Evolutionary conservation across 2,888 invertebrate genomes (phyloP).

Genomic region (Callosobruchus maculatus): DNA sequence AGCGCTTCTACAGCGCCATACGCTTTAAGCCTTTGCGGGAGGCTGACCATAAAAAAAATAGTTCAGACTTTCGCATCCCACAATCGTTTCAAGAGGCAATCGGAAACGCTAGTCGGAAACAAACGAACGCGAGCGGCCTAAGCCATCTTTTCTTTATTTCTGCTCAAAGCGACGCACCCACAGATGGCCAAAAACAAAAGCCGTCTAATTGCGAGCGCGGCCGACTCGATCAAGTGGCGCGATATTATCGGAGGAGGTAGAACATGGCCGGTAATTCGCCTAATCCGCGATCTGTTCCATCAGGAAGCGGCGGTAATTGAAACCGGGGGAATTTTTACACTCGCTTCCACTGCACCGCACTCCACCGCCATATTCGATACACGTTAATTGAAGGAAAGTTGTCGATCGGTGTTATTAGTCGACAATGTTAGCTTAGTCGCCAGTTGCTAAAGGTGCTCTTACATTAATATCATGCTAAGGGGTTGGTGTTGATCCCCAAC

Average conservation of each 20-base stretch:
- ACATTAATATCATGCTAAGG: no score
- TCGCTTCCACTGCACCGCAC: neutral
- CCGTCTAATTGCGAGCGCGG: neutral
- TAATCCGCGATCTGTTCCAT: neutral
- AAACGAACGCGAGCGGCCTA: no score
- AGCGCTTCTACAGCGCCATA: no score
- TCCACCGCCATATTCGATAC: neutral
- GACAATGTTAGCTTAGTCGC: neutral
- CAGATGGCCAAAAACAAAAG: neutral
- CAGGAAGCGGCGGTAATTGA: neutral
- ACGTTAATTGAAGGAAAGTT: neutral
- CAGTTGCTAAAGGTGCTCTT: no score
- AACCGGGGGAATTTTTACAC: neutral
- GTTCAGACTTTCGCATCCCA: no score
- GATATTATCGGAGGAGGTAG: neutral
- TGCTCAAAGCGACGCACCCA: neutral
- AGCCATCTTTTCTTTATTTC: neutral
- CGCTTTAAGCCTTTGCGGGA: no score
- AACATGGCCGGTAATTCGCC: neutral
- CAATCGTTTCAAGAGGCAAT: no score
- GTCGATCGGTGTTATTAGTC: no score
- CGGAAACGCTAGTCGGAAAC: no score
- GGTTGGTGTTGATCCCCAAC: no score
- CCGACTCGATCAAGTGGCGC: neutral
- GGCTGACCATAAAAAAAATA: no score